phyloP scores from a whole-genome alignment of 2,797 vertebrate species.

The Myiothlypis coronata region DNA sequence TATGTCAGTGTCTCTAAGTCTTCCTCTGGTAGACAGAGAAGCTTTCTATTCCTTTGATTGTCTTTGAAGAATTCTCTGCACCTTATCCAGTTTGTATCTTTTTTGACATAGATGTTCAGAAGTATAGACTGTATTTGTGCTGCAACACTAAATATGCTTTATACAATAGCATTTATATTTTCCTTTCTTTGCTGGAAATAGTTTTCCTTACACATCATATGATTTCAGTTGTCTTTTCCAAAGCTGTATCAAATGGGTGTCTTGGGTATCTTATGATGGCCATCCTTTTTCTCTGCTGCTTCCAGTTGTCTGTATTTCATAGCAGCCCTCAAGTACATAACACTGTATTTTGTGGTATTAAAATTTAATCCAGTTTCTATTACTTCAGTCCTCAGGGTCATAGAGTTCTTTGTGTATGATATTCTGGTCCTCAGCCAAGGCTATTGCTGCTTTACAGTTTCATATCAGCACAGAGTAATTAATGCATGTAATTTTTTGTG shows the following conservation, averaged over 20 bases:
- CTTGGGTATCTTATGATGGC: background rate
- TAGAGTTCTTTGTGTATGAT: background rate
- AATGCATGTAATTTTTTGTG: background rate
- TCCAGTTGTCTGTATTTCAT: background rate
- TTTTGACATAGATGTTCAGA: background rate
- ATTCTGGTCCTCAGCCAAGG: background rate
- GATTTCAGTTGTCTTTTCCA: background rate
- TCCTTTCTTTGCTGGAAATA: background rate
- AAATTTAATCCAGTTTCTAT: constrained; percentile 8
- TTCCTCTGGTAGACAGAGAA: background rate
- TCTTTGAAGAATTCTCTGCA: background rate
- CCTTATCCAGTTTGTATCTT: background rate
- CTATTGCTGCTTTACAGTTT: background rate
- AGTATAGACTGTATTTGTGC: background rate
- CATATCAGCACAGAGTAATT: background rate
- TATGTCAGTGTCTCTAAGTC: background rate
- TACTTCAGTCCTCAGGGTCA: background rate
- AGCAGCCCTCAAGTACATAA: background rate
- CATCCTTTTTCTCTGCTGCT: background rate
- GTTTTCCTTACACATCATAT: background rate
- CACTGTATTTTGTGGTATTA: background rate
- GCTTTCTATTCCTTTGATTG: background rate
- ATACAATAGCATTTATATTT: background rate
- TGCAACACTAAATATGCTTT: background rate
- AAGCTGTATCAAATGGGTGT: background rate